A percentile compares a stretch with the other conserved stretches of the same genome.
These are phyloP conservation scores for Eupsittula cactorum DNA, from an alignment of 2,113 vertebrate genomes.

Conservation along the genomic window DNA sequence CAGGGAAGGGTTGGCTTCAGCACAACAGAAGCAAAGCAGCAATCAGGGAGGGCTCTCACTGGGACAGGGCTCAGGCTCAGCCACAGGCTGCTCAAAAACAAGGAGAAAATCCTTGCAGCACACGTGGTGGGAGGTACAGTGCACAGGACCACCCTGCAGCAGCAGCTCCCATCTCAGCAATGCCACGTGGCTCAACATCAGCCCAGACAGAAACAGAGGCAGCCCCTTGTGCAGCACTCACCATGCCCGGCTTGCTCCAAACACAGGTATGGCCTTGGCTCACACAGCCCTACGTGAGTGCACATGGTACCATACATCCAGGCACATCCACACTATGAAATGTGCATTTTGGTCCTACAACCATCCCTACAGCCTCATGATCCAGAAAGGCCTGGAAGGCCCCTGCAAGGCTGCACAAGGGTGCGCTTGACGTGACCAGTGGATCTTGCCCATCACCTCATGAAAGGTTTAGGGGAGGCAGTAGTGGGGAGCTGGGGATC, in stretches of 20 bases:
- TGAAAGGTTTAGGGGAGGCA: not conserved
- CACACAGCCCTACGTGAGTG: fast-evolving
- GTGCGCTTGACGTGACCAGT: fast-evolving
- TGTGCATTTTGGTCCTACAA: not conserved
- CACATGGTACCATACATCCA: fast-evolving
- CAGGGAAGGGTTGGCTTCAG: not conserved
- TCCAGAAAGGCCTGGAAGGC: not conserved
- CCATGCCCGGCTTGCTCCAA: not conserved
- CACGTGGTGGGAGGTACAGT: fast-evolving
- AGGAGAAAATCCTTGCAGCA: not conserved
- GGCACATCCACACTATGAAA: fast-evolving
- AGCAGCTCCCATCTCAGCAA: not conserved
- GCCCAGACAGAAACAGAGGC: not conserved
- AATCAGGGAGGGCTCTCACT: not conserved
- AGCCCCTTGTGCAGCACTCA: not conserved
- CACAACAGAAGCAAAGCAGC: not conserved
- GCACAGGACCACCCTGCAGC: not conserved
- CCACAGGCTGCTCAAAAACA: not conserved
- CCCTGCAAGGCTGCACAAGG: not conserved
- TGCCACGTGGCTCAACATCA: fast-evolving
- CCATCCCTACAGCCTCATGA: fast-evolving
- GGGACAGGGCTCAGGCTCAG: not conserved
- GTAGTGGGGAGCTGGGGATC: too few relatives aligned
- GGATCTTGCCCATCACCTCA: not conserved
- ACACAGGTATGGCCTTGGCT: fast-evolving